Evolutionary conservation across 2,797 vertebrate species (phyloP).

Genomic region (Sebastes itinus): DNA sequence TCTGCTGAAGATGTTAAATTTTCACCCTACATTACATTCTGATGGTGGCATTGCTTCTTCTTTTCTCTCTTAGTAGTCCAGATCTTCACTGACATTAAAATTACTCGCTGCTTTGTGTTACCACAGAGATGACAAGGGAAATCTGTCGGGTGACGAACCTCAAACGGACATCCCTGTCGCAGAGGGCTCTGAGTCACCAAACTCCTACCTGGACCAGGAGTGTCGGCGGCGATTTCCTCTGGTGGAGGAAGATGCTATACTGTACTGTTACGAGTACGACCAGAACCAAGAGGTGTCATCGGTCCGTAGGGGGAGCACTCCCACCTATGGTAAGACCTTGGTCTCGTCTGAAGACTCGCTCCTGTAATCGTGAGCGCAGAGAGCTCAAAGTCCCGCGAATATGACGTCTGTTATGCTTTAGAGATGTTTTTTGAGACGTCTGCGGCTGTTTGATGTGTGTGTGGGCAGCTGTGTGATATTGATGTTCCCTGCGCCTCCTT

Average conservation of each 20-base stretch:
- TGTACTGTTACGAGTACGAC: slow-evolving; percentile 98
- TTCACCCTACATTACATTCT: not conserved
- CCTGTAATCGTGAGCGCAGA: slow-evolving; percentile 15
- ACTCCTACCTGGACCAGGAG: slow-evolving; percentile 98
- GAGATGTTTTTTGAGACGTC: slow-evolving; percentile 23
- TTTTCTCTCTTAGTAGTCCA: not conserved
- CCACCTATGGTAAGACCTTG: slow-evolving; percentile 90
- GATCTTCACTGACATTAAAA: not conserved
- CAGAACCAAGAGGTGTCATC: slow-evolving; percentile 92
- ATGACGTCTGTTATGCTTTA: slow-evolving; percentile 33
- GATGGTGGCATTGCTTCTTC: not conserved
- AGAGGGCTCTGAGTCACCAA: slow-evolving; percentile 96
- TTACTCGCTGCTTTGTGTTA: not conserved
- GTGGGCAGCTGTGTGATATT: slow-evolving; percentile 54
- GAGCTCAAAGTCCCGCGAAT: not conserved
- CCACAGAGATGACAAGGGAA: slow-evolving; percentile 91
- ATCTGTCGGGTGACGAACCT: slow-evolving; percentile 87
- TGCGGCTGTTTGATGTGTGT: slow-evolving; percentile 27
- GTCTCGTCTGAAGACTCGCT: not conserved
- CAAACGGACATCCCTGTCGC: slow-evolving; percentile 88
- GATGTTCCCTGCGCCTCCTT: slow-evolving; percentile 49
- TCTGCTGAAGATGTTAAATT: not conserved
- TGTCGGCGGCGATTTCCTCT: slow-evolving; percentile 92
- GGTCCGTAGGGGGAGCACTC: slow-evolving; percentile 92
- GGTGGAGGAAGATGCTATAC: slow-evolving; percentile 94